These are phyloP conservation scores for Heliconius melpomene DNA, from an alignment of 1,140 invertebrate genomes.

Conservation along the genomic window DNA sequence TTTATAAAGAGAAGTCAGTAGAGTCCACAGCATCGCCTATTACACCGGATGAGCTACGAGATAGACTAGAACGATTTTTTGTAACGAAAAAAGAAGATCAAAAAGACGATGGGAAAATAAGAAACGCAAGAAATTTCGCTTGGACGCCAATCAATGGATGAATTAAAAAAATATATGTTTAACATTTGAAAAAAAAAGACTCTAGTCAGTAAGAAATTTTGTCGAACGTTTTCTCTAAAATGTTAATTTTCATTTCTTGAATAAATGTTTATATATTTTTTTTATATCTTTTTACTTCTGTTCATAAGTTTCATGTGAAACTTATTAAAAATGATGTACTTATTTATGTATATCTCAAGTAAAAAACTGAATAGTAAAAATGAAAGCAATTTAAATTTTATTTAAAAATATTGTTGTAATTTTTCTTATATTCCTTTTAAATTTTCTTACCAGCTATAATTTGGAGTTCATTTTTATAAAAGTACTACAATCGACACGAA, in stretches of 20 bases:
- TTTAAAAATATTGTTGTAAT: too few relatives aligned
- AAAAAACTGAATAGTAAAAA: too few relatives aligned
- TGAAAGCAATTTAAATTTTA: too few relatives aligned
- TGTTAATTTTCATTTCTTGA: neutral
- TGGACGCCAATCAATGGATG: conserved; percentile 74
- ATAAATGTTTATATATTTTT: neutral
- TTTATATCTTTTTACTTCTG: neutral
- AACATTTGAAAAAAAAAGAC: neutral
- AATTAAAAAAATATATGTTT: conserved; percentile 12
- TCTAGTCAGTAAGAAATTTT: conserved; percentile 14
- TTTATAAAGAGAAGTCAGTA: conserved; percentile 64
- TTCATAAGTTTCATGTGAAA: neutral
- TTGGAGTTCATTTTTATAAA: too few relatives aligned
- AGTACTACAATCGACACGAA: too few relatives aligned
- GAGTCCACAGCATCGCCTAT: conserved; percentile 67
- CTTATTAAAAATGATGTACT: too few relatives aligned
- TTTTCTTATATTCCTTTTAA: too few relatives aligned
- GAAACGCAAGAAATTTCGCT: conserved; percentile 81
- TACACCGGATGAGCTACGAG: conserved; percentile 72
- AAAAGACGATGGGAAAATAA: conserved; percentile 57
- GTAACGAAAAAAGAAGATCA: conserved; percentile 68
- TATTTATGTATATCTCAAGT: too few relatives aligned
- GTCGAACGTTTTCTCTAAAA: neutral
- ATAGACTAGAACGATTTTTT: conserved; percentile 74
- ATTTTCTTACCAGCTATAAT: too few relatives aligned